Conservation (phyloP, 2,797 vertebrate genomes). For the Myotis findleyi region DNA sequence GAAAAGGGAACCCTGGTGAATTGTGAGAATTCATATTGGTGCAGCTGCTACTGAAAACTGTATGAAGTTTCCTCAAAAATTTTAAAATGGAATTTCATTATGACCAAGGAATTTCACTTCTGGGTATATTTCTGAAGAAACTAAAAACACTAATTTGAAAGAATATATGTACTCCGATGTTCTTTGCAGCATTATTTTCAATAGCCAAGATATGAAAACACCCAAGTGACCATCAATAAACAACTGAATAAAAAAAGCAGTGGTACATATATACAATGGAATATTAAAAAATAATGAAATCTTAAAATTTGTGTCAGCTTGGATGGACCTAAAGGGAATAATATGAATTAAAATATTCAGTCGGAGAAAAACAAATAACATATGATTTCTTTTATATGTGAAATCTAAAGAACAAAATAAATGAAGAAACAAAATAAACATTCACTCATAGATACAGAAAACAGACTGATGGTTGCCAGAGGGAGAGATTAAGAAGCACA, state of each 20-base stretch:
- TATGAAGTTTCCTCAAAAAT: not conserved
- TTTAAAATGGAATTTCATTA: not conserved
- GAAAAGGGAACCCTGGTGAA: not conserved
- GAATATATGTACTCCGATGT: not conserved
- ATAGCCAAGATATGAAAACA: not conserved
- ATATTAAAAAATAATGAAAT: not conserved
- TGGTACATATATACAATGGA: not conserved
- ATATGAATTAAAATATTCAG: not conserved
- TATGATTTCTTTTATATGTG: not conserved
- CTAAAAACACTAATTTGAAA: not conserved
- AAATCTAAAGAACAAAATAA: not conserved
- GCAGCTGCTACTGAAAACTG: not conserved
- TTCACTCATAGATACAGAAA: not conserved
- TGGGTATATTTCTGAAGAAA: not conserved
- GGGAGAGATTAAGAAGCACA: not conserved
- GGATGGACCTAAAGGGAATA: not conserved
- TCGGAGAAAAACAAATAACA: not conserved
- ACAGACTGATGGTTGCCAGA: not conserved
- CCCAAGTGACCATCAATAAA: not conserved
- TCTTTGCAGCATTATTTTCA: not conserved
- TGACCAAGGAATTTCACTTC: not conserved
- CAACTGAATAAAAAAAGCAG: not conserved
- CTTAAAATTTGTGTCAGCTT: not conserved
- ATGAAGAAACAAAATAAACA: not conserved
- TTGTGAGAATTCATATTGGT: not conserved